Percentiles rank a stretch among this genome's conserved stretches.
Conservation (phyloP, 2,888 invertebrate genomes). For the Flabesymbios commensalis region DNA sequence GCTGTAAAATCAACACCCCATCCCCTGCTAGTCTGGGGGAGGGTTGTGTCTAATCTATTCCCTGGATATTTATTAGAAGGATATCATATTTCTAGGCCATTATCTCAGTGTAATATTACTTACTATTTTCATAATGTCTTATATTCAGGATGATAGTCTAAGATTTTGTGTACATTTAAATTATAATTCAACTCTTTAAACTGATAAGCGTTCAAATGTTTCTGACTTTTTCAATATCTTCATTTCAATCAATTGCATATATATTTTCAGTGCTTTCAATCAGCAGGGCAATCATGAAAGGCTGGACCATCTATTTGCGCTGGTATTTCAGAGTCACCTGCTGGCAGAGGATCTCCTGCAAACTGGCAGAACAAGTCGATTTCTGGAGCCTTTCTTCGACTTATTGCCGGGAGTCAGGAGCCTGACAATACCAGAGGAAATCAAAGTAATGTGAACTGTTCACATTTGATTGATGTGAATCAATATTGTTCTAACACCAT, state of each 20-base stretch:
- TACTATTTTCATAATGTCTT: too few species aligned
- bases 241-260: neutral
- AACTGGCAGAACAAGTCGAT: slow-evolving; percentile 15
- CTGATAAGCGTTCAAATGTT: neutral
- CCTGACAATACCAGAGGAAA: slow-evolving; percentile 49
- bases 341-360: slow-evolving; percentile 20
- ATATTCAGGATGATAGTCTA: too few species aligned
- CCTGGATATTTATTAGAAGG: too few species aligned
- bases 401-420: slow-evolving; percentile 42
- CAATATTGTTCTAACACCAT: neutral
- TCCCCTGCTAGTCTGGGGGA: too few species aligned
- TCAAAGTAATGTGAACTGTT: slow-evolving; percentile 41
- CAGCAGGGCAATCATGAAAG: slow-evolving; percentile 66
- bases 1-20: too few species aligned
- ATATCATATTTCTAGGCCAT: too few species aligned
- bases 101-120: too few species aligned
- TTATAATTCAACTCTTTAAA: too few species aligned
- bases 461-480: neutral
- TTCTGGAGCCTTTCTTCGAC: slow-evolving; percentile 34
- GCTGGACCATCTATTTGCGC: slow-evolving; percentile 71
- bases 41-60: too few species aligned
- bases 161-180: too few species aligned
- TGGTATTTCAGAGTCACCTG: slow-evolving; percentile 41
- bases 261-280: slow-evolving; percentile 66
- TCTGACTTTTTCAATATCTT: neutral